Evolutionary conservation across 2,113 vertebrate genomes (phyloP).

Genomic region (Archilochus colubris): DNA sequence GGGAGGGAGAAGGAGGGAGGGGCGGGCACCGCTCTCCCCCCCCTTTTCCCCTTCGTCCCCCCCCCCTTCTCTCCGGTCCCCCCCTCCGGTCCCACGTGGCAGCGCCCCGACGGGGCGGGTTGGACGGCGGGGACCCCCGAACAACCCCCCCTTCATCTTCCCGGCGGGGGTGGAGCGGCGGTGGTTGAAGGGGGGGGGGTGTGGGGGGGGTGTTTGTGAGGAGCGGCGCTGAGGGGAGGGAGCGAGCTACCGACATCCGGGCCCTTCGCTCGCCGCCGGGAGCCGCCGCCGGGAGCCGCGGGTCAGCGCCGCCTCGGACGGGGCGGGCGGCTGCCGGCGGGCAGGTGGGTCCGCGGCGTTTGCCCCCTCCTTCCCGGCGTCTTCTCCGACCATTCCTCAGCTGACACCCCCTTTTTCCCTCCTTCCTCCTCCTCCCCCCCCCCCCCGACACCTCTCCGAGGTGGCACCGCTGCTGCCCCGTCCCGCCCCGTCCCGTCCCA

Average conservation of each 20-base stretch:
- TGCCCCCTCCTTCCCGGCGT: too few relatives aligned
- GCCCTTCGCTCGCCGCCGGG: slow-evolving; percentile 41
- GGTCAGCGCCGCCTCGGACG: not conserved
- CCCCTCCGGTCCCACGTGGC: not conserved
- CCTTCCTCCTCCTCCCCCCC: too few relatives aligned
- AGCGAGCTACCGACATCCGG: slow-evolving; percentile 65
- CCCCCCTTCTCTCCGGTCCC: not conserved
- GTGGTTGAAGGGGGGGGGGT: not conserved
- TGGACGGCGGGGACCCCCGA: not conserved
- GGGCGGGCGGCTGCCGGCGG: not conserved
- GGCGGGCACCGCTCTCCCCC: too few relatives aligned
- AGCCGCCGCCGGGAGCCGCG: not conserved
- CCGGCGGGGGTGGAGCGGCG: not conserved
- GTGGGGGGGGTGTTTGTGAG: not conserved
- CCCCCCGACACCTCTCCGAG: too few relatives aligned
- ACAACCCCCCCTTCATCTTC: not conserved
- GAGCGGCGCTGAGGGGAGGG: not conserved
- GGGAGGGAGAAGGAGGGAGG: too few relatives aligned
- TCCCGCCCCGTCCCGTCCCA: not conserved
- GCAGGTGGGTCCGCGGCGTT: not conserved
- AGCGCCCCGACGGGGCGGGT: not conserved
- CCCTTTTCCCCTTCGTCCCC: too few relatives aligned
- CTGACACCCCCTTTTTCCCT: too few relatives aligned
- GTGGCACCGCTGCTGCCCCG: not conserved
- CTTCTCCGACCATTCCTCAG: too few relatives aligned